These are phyloP conservation scores for Drosophila nigritarsus DNA, from an alignment of 2,888 invertebrate genomes.

Conservation along the genomic window DNA sequence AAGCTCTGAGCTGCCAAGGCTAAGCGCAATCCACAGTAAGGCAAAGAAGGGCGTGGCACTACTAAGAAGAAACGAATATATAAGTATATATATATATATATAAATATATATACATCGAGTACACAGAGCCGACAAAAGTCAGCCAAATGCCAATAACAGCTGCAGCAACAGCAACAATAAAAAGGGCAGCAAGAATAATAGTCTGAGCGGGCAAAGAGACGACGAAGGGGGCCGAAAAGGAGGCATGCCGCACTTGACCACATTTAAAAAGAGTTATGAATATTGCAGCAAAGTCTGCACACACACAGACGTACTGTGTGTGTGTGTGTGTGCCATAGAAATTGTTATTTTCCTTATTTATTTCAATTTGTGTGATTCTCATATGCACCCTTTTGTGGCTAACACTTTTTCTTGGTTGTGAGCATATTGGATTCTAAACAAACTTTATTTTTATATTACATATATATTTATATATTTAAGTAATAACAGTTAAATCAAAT, in stretches of 20 bases:
- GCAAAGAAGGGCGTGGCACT: slow-evolving; percentile 44
- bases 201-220: background rate
- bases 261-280: slow-evolving; percentile 81
- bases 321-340: slow-evolving; percentile 48
- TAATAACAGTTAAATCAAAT: background rate
- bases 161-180: slow-evolving; percentile 18
- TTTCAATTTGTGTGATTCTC: slow-evolving; percentile 79
- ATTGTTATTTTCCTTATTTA: slow-evolving; percentile 79
- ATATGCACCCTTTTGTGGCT: slow-evolving; percentile 71
- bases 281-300: slow-evolving; percentile 67
- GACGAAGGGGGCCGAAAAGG: background rate
- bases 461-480: background rate
- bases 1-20: slow-evolving; percentile 42
- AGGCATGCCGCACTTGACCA: slow-evolving; percentile 64
- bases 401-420: slow-evolving; percentile 15
- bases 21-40: slow-evolving; percentile 54
- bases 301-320: background rate
- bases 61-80: background rate
- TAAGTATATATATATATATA: background rate
- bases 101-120: background rate
- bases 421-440: slow-evolving; percentile 58
- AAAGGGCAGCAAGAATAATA: slow-evolving; percentile 15
- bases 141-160: slow-evolving; percentile 56
- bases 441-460: slow-evolving; percentile 28
- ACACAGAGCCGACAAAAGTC: slow-evolving; percentile 17